Conservation (phyloP, 2,888 invertebrate species). For the Orthonychiurus folsomi region DNA sequence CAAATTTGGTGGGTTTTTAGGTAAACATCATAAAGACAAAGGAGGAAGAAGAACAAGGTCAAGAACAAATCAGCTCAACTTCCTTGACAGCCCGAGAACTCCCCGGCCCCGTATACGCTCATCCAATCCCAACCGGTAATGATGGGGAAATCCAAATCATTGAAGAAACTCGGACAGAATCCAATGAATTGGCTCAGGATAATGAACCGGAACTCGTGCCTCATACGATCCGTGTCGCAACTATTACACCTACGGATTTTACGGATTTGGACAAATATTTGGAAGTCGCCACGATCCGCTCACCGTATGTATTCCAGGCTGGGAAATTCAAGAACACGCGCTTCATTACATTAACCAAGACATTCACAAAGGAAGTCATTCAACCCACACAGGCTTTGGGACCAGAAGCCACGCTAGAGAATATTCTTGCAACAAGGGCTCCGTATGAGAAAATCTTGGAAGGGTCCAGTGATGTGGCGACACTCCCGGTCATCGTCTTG, state of each 20-base stretch:
- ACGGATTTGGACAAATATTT: conserved; percentile 64
- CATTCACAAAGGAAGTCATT: conserved; percentile 38
- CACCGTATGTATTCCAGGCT: conserved; percentile 80
- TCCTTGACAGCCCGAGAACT: not conserved
- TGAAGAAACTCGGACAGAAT: conserved; percentile 36
- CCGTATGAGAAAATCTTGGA: conserved; percentile 67
- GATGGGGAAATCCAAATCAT: conserved; percentile 23
- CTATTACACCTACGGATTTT: conserved; percentile 77
- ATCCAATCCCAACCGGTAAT: conserved; percentile 1
- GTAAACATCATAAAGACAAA: conserved; percentile 42
- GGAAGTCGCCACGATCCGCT: conserved; percentile 81
- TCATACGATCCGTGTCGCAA: conserved; percentile 78
- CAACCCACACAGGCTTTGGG: conserved; percentile 35
- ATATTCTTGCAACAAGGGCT: conserved; percentile 70
- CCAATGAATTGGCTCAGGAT: conserved; percentile 32
- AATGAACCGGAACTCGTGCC: conserved; percentile 47
- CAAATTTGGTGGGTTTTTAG: too few relatives aligned
- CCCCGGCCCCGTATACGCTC: conserved; percentile 14
- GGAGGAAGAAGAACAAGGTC: conserved; percentile 31
- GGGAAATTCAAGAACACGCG: conserved; percentile 78
- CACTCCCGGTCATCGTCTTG: conserved; percentile 68
- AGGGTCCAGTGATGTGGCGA: conserved; percentile 53
- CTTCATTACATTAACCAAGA: conserved; percentile 67
- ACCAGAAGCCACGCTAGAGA: conserved; percentile 51
- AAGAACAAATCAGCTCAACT: conserved; percentile 16